These are phyloP conservation scores for Metopolophium dirhodum DNA, from an alignment of 1,140 invertebrate species.

Conservation along the genomic window DNA sequence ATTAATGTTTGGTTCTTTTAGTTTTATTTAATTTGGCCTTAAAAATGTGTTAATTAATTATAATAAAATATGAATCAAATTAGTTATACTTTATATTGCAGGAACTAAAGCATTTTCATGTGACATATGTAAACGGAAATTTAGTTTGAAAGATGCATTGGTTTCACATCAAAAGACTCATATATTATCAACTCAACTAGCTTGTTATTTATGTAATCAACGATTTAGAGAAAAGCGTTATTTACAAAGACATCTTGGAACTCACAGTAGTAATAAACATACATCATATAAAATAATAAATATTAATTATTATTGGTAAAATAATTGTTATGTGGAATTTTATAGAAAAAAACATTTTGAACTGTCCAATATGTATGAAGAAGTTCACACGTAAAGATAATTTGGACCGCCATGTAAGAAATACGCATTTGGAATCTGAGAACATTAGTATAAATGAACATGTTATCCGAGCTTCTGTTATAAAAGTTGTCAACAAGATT, in stretches of 20 bases:
- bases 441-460: constrained; percentile 28
- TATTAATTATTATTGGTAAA: neutral
- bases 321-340: neutral
- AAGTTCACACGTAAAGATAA: constrained; percentile 51
- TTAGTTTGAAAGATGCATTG: constrained; percentile 51
- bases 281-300: neutral
- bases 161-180: constrained; percentile 53
- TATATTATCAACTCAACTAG: constrained; percentile 29
- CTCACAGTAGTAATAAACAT: constrained; percentile 39
- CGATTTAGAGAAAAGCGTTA: constrained; percentile 53
- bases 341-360: constrained; percentile 45
- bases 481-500: constrained; percentile 40
- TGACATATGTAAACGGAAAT: constrained; percentile 42
- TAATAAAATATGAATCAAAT: neutral
- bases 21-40: neutral
- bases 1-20: neutral
- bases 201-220: constrained; percentile 53
- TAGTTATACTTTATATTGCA: neutral
- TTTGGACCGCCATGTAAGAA: constrained; percentile 48
- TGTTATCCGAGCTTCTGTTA: constrained; percentile 42
- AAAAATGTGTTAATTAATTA: neutral
- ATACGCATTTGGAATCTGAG: constrained; percentile 46
- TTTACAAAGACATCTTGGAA: constrained; percentile 48
- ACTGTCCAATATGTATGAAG: constrained; percentile 54
- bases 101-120: constrained; percentile 52